phyloP scores from a whole-genome alignment of 1,140 invertebrate species.

The Armadillidium nasatum region DNA sequence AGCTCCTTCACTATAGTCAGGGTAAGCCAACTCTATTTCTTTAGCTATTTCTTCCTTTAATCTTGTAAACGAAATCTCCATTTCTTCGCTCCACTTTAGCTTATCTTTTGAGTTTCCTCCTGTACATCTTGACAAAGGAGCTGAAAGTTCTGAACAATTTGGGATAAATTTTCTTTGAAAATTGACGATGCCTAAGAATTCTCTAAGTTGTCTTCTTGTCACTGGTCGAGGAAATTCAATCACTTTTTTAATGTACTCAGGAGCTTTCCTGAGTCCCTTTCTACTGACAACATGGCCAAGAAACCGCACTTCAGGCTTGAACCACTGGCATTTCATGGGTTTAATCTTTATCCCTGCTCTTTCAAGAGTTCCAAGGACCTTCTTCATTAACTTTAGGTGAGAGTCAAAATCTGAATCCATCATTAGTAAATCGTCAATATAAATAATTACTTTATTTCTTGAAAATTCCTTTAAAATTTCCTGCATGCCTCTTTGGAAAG shows the following conservation, averaged over 20 bases:
- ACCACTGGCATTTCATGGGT: neutral
- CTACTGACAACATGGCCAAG: conserved; percentile 1
- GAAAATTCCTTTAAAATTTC: conserved; percentile 3
- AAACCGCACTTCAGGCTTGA: neutral
- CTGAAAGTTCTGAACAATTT: conserved; percentile 1
- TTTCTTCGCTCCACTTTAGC: too few species aligned
- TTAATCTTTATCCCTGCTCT: conserved; percentile 18
- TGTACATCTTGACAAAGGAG: too few species aligned
- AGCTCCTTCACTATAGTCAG: too few species aligned
- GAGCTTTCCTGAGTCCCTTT: neutral
- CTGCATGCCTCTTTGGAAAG: conserved; percentile 20
- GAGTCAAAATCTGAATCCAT: neutral
- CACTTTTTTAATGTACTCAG: neutral
- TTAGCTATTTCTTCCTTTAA: neutral
- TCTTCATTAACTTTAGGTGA: neutral
- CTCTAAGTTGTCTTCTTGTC: neutral
- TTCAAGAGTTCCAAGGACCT: neutral
- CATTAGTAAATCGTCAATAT: conserved; percentile 18
- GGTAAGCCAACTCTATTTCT: too few species aligned
- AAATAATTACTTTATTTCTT: neutral
- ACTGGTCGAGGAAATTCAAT: neutral
- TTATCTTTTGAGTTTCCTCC: neutral
- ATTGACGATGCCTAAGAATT: neutral
- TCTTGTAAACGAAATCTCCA: neutral
- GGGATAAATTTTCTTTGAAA: conserved; percentile 23